Conservation (phyloP, 2,888 invertebrate species). For the Masnerella sp. region DNA sequence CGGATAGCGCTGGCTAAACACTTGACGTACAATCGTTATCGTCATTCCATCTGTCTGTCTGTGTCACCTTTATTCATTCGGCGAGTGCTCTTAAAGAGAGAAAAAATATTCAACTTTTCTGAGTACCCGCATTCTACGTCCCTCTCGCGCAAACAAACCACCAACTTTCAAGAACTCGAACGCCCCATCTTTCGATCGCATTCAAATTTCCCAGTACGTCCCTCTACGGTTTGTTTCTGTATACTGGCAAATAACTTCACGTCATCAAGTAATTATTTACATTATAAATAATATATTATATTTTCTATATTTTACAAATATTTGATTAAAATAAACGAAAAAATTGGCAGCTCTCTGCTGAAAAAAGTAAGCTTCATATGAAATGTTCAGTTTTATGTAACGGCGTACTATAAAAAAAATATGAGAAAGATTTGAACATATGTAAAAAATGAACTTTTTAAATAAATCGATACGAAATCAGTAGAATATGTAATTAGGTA, state of each 20-base stretch:
- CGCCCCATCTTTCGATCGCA: conserved; percentile 47
- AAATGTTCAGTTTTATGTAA: too few species aligned
- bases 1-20: conserved; percentile 48
- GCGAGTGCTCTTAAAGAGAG: conserved; percentile 40
- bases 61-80: conserved; percentile 49
- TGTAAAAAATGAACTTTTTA: too few species aligned
- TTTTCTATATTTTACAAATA: too few species aligned
- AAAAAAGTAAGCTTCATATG: too few species aligned
- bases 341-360: too few species aligned
- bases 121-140: conserved; percentile 57
- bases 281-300: too few species aligned
- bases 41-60: conserved; percentile 36
- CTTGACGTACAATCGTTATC: conserved; percentile 46
- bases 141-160: conserved; percentile 60
- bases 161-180: conserved; percentile 61
- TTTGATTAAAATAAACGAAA: too few species aligned
- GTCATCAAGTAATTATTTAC: too few species aligned
- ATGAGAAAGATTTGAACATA: too few species aligned
- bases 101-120: conserved; percentile 57
- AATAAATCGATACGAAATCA: too few species aligned
- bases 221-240: conserved; percentile 20
- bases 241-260: conserved; percentile 10
- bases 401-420: too few species aligned
- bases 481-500: too few species aligned
- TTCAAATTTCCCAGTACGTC: conserved; percentile 33